Percentiles rank a stretch among this genome's conserved stretches.
Conservation (phyloP, 2,797 vertebrate species). For the Anabas testudineus region DNA sequence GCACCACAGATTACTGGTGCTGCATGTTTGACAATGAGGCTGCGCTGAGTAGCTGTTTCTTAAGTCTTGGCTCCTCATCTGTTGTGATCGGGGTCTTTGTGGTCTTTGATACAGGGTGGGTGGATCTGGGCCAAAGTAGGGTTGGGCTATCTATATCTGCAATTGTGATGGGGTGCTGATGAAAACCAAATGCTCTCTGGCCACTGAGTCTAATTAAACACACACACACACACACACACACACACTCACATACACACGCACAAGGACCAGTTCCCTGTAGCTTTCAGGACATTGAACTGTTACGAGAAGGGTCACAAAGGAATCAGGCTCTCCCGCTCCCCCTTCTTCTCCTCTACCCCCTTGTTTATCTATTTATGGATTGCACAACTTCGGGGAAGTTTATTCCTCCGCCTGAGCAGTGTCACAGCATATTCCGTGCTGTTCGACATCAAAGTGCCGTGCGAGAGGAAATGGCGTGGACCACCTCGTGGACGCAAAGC, state of each 20-base stretch:
- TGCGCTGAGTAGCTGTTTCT: conserved; percentile 63
- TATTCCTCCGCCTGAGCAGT: conserved; percentile 65
- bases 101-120: conserved; percentile 64
- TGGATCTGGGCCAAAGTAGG: conserved; percentile 57
- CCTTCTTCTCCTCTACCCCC: conserved; percentile 43
- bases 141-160: conserved; percentile 67
- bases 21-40: conserved; percentile 54
- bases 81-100: conserved; percentile 71
- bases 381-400: conserved; percentile 83
- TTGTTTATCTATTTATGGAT: conserved; percentile 81
- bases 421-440: conserved; percentile 79
- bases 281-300: conserved; percentile 77
- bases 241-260: conserved; percentile 55
- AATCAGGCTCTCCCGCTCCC: conserved; percentile 39
- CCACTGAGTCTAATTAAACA: conserved; percentile 82
- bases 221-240: conserved; percentile 56
- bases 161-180: conserved; percentile 77
- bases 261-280: conserved; percentile 55
- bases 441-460: conserved; percentile 82
- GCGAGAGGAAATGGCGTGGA: conserved; percentile 79
- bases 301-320: conserved; percentile 77
- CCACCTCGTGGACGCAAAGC: conserved; percentile 81
- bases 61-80: conserved; percentile 75
- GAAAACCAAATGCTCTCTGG: conserved; percentile 84
- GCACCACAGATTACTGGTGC: conserved; percentile 61